Percentiles rank a stretch among this genome's conserved stretches.
Conservation (phyloP, 2,888 invertebrate genomes). For the Mimachlamys varia region DNA sequence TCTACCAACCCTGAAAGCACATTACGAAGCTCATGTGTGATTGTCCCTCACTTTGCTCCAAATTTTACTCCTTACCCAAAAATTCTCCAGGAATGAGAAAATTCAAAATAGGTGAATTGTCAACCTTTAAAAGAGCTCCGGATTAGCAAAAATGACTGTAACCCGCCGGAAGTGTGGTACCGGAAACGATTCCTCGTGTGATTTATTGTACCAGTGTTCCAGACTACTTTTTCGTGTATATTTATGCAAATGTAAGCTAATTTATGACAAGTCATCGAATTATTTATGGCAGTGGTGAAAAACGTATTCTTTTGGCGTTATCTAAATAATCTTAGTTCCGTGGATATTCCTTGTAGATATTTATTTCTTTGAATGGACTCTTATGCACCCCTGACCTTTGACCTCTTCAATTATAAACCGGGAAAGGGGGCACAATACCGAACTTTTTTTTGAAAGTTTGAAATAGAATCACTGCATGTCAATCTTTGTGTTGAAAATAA, state of each 20-base stretch:
- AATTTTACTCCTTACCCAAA: slow-evolving; percentile 21
- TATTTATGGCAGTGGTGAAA: background rate
- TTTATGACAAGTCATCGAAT: slow-evolving; percentile 36
- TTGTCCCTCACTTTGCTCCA: slow-evolving; percentile 25
- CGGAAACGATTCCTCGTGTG: slow-evolving; percentile 30
- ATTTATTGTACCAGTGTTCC: background rate
- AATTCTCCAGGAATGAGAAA: slow-evolving; percentile 31
- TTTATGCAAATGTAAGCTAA: slow-evolving; percentile 28
- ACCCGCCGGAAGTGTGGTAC: slow-evolving; percentile 33
- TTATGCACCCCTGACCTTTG: slow-evolving; percentile 10
- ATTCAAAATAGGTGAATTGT: slow-evolving; percentile 1
- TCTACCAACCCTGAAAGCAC: background rate
- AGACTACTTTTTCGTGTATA: background rate
- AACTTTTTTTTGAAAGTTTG: background rate
- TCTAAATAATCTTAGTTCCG: background rate
- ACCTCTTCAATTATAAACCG: background rate
- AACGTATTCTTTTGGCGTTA: background rate
- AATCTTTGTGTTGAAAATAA: background rate
- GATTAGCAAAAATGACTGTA: background rate
- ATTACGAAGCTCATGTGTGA: background rate
- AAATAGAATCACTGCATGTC: no score
- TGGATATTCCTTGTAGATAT: slow-evolving; percentile 10
- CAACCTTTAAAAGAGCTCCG: background rate
- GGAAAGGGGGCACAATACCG: background rate
- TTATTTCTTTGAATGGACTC: slow-evolving; percentile 9